Conservation (phyloP, 2,888 invertebrate species). For the Amblyteles armatorius region DNA sequence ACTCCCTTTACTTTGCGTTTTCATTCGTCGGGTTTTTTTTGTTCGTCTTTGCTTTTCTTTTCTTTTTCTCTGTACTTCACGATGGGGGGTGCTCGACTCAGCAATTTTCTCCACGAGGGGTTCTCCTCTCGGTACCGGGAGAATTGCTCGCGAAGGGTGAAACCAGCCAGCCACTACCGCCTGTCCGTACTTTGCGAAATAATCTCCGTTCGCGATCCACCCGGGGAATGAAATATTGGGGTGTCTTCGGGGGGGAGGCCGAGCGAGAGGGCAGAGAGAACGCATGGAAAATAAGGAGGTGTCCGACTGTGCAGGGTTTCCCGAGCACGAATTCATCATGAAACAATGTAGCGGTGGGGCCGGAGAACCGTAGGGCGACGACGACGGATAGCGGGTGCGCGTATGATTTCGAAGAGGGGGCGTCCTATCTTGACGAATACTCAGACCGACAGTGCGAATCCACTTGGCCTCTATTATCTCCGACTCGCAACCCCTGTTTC, state of each 20-base stretch:
- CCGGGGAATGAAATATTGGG: slow-evolving; percentile 39
- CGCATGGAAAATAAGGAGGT: slow-evolving; percentile 43
- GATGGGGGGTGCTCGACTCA: slow-evolving; percentile 1
- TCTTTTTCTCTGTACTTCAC: slow-evolving; percentile 5
- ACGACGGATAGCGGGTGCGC: not conserved
- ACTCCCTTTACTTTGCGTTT: slow-evolving; percentile 38
- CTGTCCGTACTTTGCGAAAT: slow-evolving; percentile 29
- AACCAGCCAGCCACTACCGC: not conserved
- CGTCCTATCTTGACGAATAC: slow-evolving; percentile 50
- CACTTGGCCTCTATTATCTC: slow-evolving; percentile 48
- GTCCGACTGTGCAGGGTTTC: slow-evolving; percentile 4
- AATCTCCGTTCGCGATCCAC: slow-evolving; percentile 30
- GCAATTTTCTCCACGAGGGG: slow-evolving; percentile 2
- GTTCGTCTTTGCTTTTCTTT: slow-evolving; percentile 34
- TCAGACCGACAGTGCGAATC: slow-evolving; percentile 56
- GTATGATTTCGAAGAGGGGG: not conserved
- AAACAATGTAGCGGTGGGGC: slow-evolving; percentile 16
- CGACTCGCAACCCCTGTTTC: slow-evolving; percentile 20
- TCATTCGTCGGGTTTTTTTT: slow-evolving; percentile 43
- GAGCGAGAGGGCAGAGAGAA: not conserved
- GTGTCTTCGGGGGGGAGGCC: not conserved
- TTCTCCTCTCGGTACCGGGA: slow-evolving; percentile 17
- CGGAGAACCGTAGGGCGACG: not conserved
- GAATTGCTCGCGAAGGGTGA: slow-evolving; percentile 31
- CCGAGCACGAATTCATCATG: slow-evolving; percentile 39